Conservation (phyloP, 1,140 invertebrate species). For the Hyposmocoma kahamanoa region DNA sequence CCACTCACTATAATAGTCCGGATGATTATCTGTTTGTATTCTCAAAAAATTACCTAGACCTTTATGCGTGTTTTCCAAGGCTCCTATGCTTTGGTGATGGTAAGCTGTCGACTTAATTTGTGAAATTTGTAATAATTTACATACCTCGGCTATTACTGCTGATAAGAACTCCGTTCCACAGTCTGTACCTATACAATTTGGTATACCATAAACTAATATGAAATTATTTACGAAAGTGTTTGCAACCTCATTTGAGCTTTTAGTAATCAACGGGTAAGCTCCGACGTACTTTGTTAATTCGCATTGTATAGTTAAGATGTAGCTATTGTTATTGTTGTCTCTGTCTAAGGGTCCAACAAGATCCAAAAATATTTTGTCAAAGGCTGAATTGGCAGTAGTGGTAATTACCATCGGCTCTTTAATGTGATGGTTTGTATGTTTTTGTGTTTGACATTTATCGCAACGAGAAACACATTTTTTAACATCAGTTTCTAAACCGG, state of each 20-base stretch:
- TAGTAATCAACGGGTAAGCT: conserved; percentile 1
- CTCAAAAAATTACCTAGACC: too few relatives aligned
- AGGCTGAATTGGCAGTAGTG: conserved; percentile 9
- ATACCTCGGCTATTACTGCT: too few relatives aligned
- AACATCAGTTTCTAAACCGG: background rate
- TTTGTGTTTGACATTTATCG: background rate
- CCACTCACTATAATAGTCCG: too few relatives aligned
- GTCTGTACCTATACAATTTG: too few relatives aligned
- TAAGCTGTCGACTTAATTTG: too few relatives aligned
- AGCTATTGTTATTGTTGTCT: background rate
- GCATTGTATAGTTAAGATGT: conserved; percentile 7
- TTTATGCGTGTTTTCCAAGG: too few relatives aligned
- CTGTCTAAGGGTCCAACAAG: conserved; percentile 9
- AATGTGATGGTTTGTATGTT: background rate
- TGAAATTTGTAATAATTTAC: too few relatives aligned
- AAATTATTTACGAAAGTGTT: conserved; percentile 5
- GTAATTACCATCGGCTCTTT: conserved; percentile 14
- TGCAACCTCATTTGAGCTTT: background rate
- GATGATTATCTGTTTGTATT: too few relatives aligned
- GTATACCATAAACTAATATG: too few relatives aligned
- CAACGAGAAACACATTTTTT: background rate
- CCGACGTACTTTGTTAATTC: conserved; percentile 4
- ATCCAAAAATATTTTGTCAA: conserved; percentile 18
- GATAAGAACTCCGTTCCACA: too few relatives aligned
- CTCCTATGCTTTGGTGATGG: too few relatives aligned